Evolutionary conservation across 2,113 vertebrate genomes (phyloP), one percentile per base, ranked within the genome.

Genomic region (Lophius piscatorius): DNA sequence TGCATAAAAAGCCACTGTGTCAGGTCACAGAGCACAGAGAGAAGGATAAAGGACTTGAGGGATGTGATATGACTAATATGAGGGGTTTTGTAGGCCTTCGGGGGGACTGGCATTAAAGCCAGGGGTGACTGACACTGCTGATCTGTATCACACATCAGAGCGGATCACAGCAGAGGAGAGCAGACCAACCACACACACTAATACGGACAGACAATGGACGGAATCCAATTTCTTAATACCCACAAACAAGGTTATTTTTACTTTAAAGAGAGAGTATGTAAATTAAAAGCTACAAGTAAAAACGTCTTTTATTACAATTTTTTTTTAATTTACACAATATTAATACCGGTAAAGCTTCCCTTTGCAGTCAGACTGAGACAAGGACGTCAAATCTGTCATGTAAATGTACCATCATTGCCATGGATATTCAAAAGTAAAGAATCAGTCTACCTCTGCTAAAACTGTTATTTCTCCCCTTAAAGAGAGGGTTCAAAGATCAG

Each of bases 401-500:
- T 64, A 76, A 63, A 70, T 17, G 34, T 24, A 63, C n/a, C 40
- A 48, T 69, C 45, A 34, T 40, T 68, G 48, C 41, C 51, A 64
- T 10, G 50, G 50, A 68, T 26, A 42, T 26, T 21, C 55, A 68
- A 66, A 83, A 74, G 44, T 54, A 55, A 57, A 51, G 28, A 18
- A 67, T 50, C 57, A 40, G 51, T 48, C 40, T 14, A 29, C 52
- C 33, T 4, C 42, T 61, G 63, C 71, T 55, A 80, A 82, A 86
- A 89, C 82, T 85, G 45, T 72, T 88, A 72, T 49, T 88, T 80
- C 78, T 69, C 17, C 75, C 75, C 62, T 85, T 63, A 91, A 91
- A 82, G 51, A 70, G 78, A 24, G 44, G 76, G 86, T 91, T 92
- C 86, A 93, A 90, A 92, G 80, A 92, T 89, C 91, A 90, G 85